Evolutionary conservation across 1,140 invertebrate species (phyloP), one percentile per base, ranked within the genome.

Genomic region (Macrosteles quadrilineatus): DNA sequence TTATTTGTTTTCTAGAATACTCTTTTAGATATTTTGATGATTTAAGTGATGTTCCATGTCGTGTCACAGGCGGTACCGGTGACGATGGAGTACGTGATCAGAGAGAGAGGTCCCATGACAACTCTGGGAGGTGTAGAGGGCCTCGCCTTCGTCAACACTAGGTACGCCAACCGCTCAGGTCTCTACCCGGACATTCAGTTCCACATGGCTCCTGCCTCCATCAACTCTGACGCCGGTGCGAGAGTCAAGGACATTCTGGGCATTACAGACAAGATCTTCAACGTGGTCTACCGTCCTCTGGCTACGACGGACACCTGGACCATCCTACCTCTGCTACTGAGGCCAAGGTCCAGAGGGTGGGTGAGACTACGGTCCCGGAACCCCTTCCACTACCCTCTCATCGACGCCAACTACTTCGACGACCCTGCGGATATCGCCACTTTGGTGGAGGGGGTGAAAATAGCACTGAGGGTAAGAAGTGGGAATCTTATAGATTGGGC

Each of bases 391-490:
- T 90, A 90, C 76, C 96, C 96, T 0, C 77, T 90, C 11, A 94
- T 98, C 71, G 87, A 97, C 80, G 91, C 96, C 2, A 94, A 96
- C 75, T 97, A 96, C 76, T 92, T 96, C 68, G 85, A 88, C 59
- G 86, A 95, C 79, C 87, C 87, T 0, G 77, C 85, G 32, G 94
- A 96, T 75, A 88, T 93, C 0, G 84, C 86, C n/a, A 87, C 86
- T 0, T 77, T 95, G 9, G 87, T 94, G 0, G 91, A 95, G 81
- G 93, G 93, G n/a, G 80, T 83, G 29, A 84, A 83, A 74, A 78
- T 83, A 17, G 81, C 77, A 0, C 55, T 84, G 32, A 78, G 78
- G 30, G 76, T 77, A 64, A 72, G 69, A n/a, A n/a, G n/a, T n/a
- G n/a, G n/a, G n/a, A n/a, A n/a, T n/a, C n/a, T n/a, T n/a, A n/a